Conservation (phyloP, 2,797 vertebrate genomes). For the Characodon lateralis region DNA sequence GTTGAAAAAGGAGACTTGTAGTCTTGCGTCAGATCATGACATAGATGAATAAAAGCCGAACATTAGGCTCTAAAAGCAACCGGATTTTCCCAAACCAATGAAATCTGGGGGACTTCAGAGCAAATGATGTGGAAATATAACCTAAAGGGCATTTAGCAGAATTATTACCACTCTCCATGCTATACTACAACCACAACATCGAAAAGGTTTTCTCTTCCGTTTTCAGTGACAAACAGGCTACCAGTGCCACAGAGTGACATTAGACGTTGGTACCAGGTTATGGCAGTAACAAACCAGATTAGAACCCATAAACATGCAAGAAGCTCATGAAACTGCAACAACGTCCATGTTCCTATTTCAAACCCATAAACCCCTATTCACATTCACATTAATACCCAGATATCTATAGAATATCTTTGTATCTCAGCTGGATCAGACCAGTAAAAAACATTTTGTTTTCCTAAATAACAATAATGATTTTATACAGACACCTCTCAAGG, state of each 20-base stretch:
- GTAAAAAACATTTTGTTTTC: slow-evolving; percentile 42
- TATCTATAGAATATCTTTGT: slow-evolving; percentile 6
- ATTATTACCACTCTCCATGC: neutral
- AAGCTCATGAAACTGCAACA: slow-evolving; percentile 15
- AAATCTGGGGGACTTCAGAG: slow-evolving; percentile 1
- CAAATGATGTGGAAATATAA: neutral
- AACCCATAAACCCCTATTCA: slow-evolving; percentile 20
- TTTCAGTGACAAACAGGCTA: slow-evolving; percentile 17
- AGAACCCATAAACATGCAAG: slow-evolving; percentile 12
- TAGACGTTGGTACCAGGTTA: slow-evolving; percentile 18
- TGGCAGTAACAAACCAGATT: slow-evolving; percentile 40
- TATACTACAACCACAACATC: neutral
- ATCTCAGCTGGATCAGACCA: slow-evolving; percentile 9
- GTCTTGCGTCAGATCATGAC: slow-evolving; percentile 48
- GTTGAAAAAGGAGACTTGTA: slow-evolving; percentile 41
- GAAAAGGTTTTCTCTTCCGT: neutral
- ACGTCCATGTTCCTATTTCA: neutral
- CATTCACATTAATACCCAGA: slow-evolving; percentile 33
- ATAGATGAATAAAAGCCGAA: slow-evolving; percentile 42
- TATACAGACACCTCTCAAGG: slow-evolving; percentile 29
- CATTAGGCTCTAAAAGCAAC: slow-evolving; percentile 23
- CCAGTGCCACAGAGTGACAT: slow-evolving; percentile 19
- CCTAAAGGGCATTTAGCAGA: neutral
- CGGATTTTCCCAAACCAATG: slow-evolving; percentile 13
- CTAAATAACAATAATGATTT: slow-evolving; percentile 37